phyloP scores from a whole-genome alignment of 1,140 invertebrate species.

The Habropoda laboriosa region DNA sequence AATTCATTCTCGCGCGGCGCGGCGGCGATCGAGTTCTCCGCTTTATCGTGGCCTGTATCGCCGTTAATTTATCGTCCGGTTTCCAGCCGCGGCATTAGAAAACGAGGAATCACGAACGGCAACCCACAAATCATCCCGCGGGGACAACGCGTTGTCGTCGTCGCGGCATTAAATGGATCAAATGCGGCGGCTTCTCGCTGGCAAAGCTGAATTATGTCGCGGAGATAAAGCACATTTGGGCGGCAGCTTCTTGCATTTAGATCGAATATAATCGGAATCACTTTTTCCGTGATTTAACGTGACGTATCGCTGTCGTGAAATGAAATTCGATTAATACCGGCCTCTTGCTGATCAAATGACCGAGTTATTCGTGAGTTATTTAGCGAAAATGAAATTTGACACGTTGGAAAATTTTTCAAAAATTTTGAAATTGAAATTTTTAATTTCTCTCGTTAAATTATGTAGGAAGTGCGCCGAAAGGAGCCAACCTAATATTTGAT shows the following conservation, averaged over 20 bases:
- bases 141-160: conserved; percentile 49
- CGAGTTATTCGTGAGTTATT: no score
- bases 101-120: conserved; percentile 73
- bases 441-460: no score
- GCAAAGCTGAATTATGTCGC: conserved; percentile 4
- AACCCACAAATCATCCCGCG: conserved; percentile 57
- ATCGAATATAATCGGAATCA: neutral
- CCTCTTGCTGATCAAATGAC: no score
- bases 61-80: conserved; percentile 73
- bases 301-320: neutral
- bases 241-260: neutral
- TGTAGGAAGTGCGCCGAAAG: no score
- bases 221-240: neutral
- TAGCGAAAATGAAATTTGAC: no score
- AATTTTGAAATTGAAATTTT: no score
- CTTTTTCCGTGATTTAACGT: no score
- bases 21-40: conserved; percentile 64
- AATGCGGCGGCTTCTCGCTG: neutral
- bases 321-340: no score
- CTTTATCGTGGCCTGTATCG: conserved; percentile 72
- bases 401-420: no score
- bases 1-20: conserved; percentile 68
- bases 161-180: conserved; percentile 34
- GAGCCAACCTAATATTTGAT: no score
- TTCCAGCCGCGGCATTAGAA: conserved; percentile 66